phyloP scores from a whole-genome alignment of 1,140 invertebrate genomes.

The Drosophila subobscura region DNA sequence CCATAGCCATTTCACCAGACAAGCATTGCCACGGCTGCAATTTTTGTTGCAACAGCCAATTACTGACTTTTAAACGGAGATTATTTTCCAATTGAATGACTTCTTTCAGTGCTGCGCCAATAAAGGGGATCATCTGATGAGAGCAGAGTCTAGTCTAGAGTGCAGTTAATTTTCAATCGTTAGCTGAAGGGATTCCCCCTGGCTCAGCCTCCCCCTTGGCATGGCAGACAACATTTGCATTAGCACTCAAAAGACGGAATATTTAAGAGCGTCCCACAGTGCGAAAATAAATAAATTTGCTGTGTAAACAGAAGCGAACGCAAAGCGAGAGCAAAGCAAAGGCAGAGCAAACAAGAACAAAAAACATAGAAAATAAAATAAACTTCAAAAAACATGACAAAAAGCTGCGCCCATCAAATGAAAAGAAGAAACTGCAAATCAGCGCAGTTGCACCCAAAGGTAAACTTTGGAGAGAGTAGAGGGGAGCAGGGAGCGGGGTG shows the following conservation, averaged over 20 bases:
- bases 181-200: constrained; percentile 31
- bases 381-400: constrained; percentile 17
- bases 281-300: constrained; percentile 81
- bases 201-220: constrained; percentile 23
- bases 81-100: constrained; percentile 12
- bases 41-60: constrained; percentile 13
- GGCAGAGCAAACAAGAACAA: constrained; percentile 31
- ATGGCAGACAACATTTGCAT: constrained; percentile 70
- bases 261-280: constrained; percentile 75
- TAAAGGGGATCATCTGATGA: not conserved
- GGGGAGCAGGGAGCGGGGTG: not conserved
- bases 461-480: constrained; percentile 39
- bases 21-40: no score
- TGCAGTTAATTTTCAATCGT: constrained; percentile 22
- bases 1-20: no score
- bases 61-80: constrained; percentile 7
- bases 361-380: constrained; percentile 18
- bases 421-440: constrained; percentile 75
- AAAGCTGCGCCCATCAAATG: constrained; percentile 62
- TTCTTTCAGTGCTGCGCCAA: not conserved
- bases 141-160: not conserved
- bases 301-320: constrained; percentile 69
- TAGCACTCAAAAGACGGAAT: constrained; percentile 72
- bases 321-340: constrained; percentile 38
- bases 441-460: constrained; percentile 73